These are phyloP conservation scores for Lycaon pictus DNA, from an alignment of 2,113 vertebrate species.

Conservation along the genomic window DNA sequence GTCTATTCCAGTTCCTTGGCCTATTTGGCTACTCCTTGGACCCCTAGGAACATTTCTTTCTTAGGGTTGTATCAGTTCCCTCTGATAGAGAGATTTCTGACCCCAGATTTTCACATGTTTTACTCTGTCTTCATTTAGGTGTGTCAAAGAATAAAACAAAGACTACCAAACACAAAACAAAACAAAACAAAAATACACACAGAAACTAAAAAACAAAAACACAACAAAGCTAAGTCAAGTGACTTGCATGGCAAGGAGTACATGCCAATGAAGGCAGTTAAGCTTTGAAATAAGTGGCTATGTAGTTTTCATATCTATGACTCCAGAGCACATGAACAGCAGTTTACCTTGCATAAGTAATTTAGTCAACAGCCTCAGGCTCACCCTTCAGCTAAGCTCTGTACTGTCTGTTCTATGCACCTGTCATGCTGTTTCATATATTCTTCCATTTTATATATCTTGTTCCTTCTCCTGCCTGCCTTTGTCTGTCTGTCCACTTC, in stretches of 20 bases:
- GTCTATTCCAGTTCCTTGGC: not conserved
- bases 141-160: constrained; percentile 22
- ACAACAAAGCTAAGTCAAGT: not conserved
- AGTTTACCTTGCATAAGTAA: not conserved
- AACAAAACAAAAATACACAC: not conserved
- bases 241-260: not conserved
- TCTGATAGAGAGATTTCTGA: not conserved
- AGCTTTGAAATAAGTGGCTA: not conserved
- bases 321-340: not conserved
- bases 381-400: not conserved
- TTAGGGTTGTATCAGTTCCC: not conserved
- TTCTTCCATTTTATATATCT: not conserved
- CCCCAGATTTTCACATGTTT: not conserved
- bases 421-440: not conserved
- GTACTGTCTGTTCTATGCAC: not conserved
- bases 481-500: not conserved
- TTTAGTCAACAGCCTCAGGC: not conserved
- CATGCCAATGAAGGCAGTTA: not conserved
- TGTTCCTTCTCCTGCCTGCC: not conserved
- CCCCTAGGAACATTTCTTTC: not conserved
- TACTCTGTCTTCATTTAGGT: not conserved
- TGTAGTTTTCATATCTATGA: not conserved
- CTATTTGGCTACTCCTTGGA: not conserved
- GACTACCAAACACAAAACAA: not conserved
- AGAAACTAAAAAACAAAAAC: not conserved